Evolutionary conservation across 2,797 vertebrate genomes (phyloP).

Genomic region (Cynodonichthys magdalenae): DNA sequence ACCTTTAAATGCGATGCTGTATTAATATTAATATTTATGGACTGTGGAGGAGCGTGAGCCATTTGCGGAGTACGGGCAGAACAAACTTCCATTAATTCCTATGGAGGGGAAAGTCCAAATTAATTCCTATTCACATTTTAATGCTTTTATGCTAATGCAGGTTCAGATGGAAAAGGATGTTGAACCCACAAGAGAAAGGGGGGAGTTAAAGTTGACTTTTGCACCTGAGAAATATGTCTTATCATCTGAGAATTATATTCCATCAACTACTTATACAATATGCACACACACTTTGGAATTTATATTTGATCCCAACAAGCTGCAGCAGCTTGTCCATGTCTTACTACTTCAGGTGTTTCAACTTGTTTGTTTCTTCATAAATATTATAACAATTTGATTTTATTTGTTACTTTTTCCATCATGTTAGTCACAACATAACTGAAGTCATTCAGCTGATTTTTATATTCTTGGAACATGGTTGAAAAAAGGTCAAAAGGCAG

Average conservation of each 20-base stretch:
- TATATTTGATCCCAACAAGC: constrained; percentile 25
- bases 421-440: background rate
- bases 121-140: constrained; percentile 89
- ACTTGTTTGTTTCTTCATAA: constrained; percentile 1
- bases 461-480: background rate
- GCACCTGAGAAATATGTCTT: constrained; percentile 74
- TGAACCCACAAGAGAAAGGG: constrained; percentile 74
- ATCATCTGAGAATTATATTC: constrained; percentile 50
- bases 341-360: background rate
- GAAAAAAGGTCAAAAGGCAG: too few relatives aligned
- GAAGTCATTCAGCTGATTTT: background rate
- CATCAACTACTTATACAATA: constrained; percentile 34
- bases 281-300: constrained; percentile 17
- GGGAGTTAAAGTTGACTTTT: constrained; percentile 79
- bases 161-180: constrained; percentile 69
- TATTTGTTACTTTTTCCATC: background rate
- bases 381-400: background rate
- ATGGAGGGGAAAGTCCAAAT: constrained; percentile 88
- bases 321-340: constrained; percentile 16
- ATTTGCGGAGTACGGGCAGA: constrained; percentile 80
- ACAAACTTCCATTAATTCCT: constrained; percentile 89
- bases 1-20: constrained; percentile 85
- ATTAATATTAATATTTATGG: constrained; percentile 92
- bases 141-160: constrained; percentile 86
- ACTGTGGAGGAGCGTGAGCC: constrained; percentile 80